Base-by-base conservation (phyloP, 2,797 vertebrate species). In the Sebastes umbrosus region DNA sequence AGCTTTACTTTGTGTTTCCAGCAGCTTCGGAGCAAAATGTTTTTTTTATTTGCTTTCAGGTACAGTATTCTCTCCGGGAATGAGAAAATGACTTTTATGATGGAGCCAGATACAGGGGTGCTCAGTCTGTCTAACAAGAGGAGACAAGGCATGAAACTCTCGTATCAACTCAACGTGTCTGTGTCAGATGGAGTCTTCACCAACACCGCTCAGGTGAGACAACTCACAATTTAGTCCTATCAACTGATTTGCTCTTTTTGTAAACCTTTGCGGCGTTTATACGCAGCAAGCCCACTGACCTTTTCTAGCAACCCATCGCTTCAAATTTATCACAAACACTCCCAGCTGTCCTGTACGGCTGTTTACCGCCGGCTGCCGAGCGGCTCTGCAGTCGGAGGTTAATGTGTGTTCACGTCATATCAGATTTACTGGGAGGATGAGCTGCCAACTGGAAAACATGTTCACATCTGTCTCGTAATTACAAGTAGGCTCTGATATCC, bases 131-230 rank as follows among this genome's bases (percentile, higher is more conserved):
- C 98, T 77, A 97, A 96, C 88, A 93, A 97, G 82, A 96, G 95
- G 90, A 96, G 96, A 84, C 96, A 96, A 57, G 79, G 93, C 16
- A 92, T 97, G 82, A 96, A 96, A 93, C 89, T 94, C 4, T 94
- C 90, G 36, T 98, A 98, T 90, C 94, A 89, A 46, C 97, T 99
- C 66, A 98, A 97, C 2, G 90, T 99, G 72, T 99, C 98, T 0
- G 98, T 99, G 91, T 99, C 98, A 3, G 99, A 99, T 89, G 98
- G 98, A 2, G 98, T 99, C 80, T 99, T 99, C 88, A 97, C 97
- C 88, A 99, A 95, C 92, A 97, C 96, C 1, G 96, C 98, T 76
- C 97, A 95, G 94, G 94, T 95, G 83, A 90, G 83, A 73, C 78
- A 64, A 36, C 68, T 57, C 68, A 16, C 54, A 36, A 63, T 85